These are phyloP conservation scores for Philereme transversata DNA, from an alignment of 2,888 invertebrate genomes.

Conservation along the genomic window DNA sequence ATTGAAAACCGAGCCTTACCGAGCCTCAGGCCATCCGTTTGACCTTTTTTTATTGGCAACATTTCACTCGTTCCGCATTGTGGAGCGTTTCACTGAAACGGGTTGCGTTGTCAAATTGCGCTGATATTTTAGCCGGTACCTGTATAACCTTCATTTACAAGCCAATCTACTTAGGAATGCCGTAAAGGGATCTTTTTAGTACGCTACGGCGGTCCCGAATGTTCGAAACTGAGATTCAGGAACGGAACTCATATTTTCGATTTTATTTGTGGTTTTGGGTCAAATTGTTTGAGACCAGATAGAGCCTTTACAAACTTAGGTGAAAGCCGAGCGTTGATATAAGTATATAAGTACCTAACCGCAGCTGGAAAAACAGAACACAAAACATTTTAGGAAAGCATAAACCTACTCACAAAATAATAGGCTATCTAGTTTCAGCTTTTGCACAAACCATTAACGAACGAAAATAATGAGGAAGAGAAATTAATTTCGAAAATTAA, in stretches of 20 bases:
- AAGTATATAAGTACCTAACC: no score
- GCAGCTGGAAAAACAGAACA: neutral
- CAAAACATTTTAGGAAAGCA: neutral
- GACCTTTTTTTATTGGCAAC: slow-evolving; percentile 79
- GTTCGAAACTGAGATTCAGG: slow-evolving; percentile 38
- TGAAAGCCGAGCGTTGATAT: no score
- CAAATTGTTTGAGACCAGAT: slow-evolving; percentile 11
- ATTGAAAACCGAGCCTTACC: slow-evolving; percentile 76
- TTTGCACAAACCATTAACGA: no score
- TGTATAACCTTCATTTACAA: slow-evolving; percentile 64
- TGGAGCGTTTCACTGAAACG: slow-evolving; percentile 69
- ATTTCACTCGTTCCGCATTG: slow-evolving; percentile 78
- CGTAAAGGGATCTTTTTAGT: slow-evolving; percentile 55
- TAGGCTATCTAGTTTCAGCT: no score
- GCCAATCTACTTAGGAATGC: slow-evolving; percentile 52
- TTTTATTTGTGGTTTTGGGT: slow-evolving; percentile 23
- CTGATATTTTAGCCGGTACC: slow-evolving; percentile 65
- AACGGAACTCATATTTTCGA: slow-evolving; percentile 32
- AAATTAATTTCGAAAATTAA: no score
- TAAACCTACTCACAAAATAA: neutral
- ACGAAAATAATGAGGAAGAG: no score
- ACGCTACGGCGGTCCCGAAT: slow-evolving; percentile 42
- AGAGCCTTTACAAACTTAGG: neutral
- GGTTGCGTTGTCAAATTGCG: slow-evolving; percentile 74
- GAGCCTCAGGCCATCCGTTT: slow-evolving; percentile 68